Percentiles rank a stretch among this genome's conserved stretches.
Evolutionary conservation across 2,113 vertebrate species (phyloP).

Genomic region (Pygoscelis antarcticus): DNA sequence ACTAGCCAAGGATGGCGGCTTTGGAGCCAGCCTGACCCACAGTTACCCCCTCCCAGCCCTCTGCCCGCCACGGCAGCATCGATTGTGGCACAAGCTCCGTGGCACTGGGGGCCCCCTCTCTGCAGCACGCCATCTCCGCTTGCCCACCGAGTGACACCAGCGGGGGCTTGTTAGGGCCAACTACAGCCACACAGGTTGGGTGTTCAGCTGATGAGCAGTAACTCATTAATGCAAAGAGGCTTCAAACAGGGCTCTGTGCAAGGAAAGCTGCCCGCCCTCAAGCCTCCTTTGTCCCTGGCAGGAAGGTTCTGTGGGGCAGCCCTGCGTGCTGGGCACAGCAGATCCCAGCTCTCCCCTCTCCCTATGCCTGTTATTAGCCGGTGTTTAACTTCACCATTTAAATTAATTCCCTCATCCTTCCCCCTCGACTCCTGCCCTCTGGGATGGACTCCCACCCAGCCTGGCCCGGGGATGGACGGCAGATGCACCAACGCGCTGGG

Average conservation of each 20-base stretch:
- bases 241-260: not conserved
- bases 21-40: not conserved
- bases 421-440: not conserved
- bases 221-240: not conserved
- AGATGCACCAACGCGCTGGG: rapidly evolving
- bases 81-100: rapidly evolving
- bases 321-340: not conserved
- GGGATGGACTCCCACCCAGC: not conserved
- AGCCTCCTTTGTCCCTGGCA: rapidly evolving
- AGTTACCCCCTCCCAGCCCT: not conserved
- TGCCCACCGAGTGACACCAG: not conserved
- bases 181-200: rapidly evolving
- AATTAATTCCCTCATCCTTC: not conserved
- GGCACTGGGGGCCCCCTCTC: not conserved
- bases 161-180: rapidly evolving
- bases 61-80: no score
- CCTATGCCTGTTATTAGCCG: not conserved
- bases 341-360: not conserved
- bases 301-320: not conserved
- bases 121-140: rapidly evolving
- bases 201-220: not conserved
- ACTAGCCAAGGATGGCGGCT: not conserved
- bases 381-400: not conserved
- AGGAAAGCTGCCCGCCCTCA: not conserved
- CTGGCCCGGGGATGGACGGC: rapidly evolving